Percentiles rank a stretch among this genome's conserved stretches.
phyloP scores from a whole-genome alignment of 92 coral and sea anemone species.

The Chrysogorgia sp. region DNA sequence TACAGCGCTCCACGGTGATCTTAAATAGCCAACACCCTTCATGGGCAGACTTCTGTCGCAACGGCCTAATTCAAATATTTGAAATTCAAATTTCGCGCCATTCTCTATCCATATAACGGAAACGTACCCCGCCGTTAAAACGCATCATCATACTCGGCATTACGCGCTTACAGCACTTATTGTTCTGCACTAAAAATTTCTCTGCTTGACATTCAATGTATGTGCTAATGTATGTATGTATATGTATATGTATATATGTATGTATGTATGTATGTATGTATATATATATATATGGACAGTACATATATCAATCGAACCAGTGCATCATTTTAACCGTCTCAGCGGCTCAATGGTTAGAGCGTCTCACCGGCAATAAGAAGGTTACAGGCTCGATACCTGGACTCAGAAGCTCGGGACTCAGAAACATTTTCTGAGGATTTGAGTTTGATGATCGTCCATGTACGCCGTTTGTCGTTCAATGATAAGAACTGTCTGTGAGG shows the following conservation, averaged over 20 bases:
- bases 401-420: too few relatives aligned
- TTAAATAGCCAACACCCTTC: neutral
- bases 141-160: neutral
- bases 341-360: too few relatives aligned
- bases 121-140: neutral
- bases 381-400: too few relatives aligned
- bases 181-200: neutral
- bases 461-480: too few relatives aligned
- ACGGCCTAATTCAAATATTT: conserved; percentile 21
- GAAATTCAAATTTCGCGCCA: conserved; percentile 42
- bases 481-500: too few relatives aligned
- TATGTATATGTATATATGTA: neutral
- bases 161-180: neutral
- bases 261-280: too few relatives aligned
- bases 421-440: too few relatives aligned
- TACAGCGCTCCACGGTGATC: neutral
- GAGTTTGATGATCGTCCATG: too few relatives aligned
- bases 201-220: neutral
- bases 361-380: too few relatives aligned
- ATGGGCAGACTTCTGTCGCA: neutral
- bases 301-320: too few relatives aligned
- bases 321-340: too few relatives aligned
- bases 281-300: too few relatives aligned
- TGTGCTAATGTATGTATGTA: neutral
- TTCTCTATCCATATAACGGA: neutral